Conservation (phyloP, 2,888 invertebrate genomes). For the Tanypteryx hageni region DNA sequence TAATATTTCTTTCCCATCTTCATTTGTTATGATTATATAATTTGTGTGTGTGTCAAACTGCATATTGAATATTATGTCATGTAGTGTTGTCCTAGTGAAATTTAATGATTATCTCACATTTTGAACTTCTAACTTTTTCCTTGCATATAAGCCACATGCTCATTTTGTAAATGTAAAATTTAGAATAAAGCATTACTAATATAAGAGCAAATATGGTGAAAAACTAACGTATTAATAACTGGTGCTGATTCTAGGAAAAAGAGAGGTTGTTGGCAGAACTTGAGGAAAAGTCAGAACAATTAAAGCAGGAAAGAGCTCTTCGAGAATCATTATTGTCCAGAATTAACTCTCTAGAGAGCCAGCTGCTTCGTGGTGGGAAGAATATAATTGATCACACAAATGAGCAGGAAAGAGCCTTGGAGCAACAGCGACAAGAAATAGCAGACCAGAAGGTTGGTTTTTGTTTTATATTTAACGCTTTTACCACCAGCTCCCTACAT, state of each 20-base stretch:
- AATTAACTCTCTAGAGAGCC: constrained; percentile 92
- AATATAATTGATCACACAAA: constrained; percentile 97
- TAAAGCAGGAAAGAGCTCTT: constrained; percentile 76
- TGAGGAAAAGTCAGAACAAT: constrained; percentile 74
- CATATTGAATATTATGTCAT: neutral
- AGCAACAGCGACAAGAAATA: constrained; percentile 90
- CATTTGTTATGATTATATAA: neutral
- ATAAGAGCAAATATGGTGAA: neutral
- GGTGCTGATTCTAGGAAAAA: constrained; percentile 71
- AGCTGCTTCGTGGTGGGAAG: constrained; percentile 95
- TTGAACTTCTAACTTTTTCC: too few relatives aligned
- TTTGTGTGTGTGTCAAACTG: neutral
- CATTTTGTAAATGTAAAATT: neutral
- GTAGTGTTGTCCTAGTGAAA: neutral
- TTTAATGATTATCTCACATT: neutral
- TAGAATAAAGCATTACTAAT: too few relatives aligned
- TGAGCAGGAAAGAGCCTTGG: constrained; percentile 93
- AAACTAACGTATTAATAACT: neutral
- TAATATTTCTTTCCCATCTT: neutral
- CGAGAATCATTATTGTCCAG: constrained; percentile 87
- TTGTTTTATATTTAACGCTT: neutral
- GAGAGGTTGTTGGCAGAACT: constrained; percentile 72
- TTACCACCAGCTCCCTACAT: too few relatives aligned
- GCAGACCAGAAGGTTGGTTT: constrained; percentile 86
- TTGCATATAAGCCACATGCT: too few relatives aligned